phyloP scores from a whole-genome alignment of 2,888 invertebrate genomes.

The Timandra comae region DNA sequence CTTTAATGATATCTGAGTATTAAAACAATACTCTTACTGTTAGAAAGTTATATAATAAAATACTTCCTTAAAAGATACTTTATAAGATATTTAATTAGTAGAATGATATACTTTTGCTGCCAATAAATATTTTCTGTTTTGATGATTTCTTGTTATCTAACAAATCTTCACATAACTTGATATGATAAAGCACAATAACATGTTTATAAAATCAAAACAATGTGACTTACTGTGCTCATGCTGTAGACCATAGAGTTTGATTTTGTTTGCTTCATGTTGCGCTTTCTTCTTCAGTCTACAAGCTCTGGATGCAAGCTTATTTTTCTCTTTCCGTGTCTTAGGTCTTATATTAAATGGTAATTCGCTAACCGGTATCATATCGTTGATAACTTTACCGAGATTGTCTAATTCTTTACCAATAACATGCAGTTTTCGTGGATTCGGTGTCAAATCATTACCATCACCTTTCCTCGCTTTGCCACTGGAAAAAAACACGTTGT shows the following conservation, averaged over 20 bases:
- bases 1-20: no score
- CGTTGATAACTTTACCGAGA: conserved; percentile 92
- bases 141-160: no score
- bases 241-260: conserved; percentile 95
- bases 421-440: conserved; percentile 91
- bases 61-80: no score
- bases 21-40: no score
- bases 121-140: no score
- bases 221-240: conserved; percentile 90
- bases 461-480: conserved; percentile 97
- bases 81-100: no score
- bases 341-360: conserved; percentile 92
- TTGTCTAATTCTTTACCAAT: conserved; percentile 96
- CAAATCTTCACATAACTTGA: neutral
- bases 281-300: conserved; percentile 99
- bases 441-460: conserved; percentile 97
- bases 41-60: no score
- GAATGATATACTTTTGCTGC: no score
- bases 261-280: conserved; percentile 98
- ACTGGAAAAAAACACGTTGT: conserved; percentile 51
- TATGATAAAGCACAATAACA: neutral
- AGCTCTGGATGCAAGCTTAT: conserved; percentile 97
- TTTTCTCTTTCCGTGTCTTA: conserved; percentile 97
- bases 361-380: conserved; percentile 97
- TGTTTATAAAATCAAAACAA: no score